These are phyloP conservation scores for Capreolus pygargus DNA, from an alignment of 2,113 vertebrate species.

Conservation along the genomic window DNA sequence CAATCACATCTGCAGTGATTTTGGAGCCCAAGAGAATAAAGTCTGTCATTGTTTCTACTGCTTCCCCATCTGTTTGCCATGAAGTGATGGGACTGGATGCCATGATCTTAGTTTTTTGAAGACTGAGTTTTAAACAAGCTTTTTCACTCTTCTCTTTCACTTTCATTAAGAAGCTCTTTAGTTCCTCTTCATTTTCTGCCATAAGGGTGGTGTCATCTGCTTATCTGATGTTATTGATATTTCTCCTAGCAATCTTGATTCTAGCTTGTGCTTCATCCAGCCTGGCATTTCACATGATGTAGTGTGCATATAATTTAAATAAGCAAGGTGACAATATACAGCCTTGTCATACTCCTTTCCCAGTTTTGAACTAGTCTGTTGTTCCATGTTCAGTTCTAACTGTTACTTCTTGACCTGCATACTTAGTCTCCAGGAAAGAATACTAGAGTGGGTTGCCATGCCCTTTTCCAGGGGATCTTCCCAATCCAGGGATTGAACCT, in stretches of 20 bases:
- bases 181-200: neutral
- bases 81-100: neutral
- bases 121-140: neutral
- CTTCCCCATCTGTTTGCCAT: neutral
- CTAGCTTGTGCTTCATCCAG: neutral
- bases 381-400: neutral
- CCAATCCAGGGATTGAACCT: neutral
- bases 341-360: neutral
- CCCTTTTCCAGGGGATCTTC: neutral
- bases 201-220: neutral
- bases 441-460: neutral
- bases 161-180: neutral
- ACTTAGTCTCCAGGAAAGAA: neutral
- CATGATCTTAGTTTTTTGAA: neutral
- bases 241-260: neutral
- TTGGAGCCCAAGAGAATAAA: neutral
- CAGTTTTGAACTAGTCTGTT: neutral
- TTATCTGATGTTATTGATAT: neutral
- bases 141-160: neutral
- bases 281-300: fast-evolving
- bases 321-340: neutral
- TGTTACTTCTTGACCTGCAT: neutral
- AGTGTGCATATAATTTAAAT: neutral
- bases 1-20: neutral
- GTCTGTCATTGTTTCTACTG: neutral